Base-by-base conservation (phyloP, 1,140 invertebrate genomes). In the Halesus radiatus region DNA sequence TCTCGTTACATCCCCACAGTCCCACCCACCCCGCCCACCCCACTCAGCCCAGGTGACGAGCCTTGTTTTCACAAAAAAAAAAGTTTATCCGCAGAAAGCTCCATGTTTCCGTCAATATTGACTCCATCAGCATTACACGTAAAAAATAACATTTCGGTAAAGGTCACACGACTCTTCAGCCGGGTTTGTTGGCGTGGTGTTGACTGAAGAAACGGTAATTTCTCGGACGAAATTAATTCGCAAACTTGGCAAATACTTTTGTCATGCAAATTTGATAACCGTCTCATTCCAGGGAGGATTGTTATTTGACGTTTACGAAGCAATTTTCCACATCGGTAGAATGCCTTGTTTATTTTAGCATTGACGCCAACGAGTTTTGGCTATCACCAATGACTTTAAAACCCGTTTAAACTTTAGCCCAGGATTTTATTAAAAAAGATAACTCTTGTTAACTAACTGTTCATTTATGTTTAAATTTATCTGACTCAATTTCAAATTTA, bases 51-150 rank as follows among this genome's bases (percentile, higher is more conserved):
- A 45, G 37, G 37, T 45, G 37, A 45, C 37, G 37, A 45, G 37
- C 37, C 37, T 45, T 45, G 37, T 26, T 66, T 66, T 66, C 32
- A 26, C 7, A 26, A 29, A 1, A 29, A 66, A 66, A 15, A 29
- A 26, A 26, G 1, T 26, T 29, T 2, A 29, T 66, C 29, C 56
- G 23, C 56, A 4, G 62, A 32, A 66, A 66, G 29, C 74, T 23
- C 74, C 37, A 54, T 37, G 53, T 76, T 76, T 37, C 58, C n/a
- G 56, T 56, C 56, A 76, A 76, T 62, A 76, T 76, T 76, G 26
- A 62, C 56, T 22, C 74, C 74, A 60, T 76, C 54, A 76, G 45
- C 58, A 32, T 60, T 22, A 75, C 72, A 75, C 72, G 72, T 75
- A 37, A n/a, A 62, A 76, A 58, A 45, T 45, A 62, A 50, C 74